Evolutionary conservation across 2,113 vertebrate species (phyloP).

Genomic region (Suricata suricatta): DNA sequence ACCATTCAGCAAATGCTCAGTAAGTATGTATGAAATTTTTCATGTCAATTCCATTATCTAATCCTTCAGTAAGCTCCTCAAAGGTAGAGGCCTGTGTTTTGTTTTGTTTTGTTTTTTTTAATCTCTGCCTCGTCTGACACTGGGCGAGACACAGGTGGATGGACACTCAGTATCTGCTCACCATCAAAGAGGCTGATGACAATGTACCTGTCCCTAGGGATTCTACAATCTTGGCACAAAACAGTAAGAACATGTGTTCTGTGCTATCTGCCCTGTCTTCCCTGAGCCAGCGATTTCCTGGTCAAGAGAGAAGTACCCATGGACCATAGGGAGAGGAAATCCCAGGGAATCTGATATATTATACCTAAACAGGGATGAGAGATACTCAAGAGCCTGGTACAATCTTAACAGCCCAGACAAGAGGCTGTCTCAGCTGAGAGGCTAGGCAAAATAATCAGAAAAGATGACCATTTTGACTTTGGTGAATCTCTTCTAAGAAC

Average conservation of each 20-base stretch:
- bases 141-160: neutral
- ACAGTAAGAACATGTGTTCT: slow-evolving; percentile 13
- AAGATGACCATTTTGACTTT: neutral
- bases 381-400: neutral
- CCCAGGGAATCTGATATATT: neutral
- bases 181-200: neutral
- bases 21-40: neutral
- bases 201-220: neutral
- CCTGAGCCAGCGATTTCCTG: slow-evolving; percentile 21
- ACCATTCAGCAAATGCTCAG: neutral
- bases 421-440: neutral
- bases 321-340: neutral
- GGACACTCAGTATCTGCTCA: neutral
- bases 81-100: neutral
- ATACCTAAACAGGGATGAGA: neutral
- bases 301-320: slow-evolving; percentile 11
- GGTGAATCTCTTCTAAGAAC: slow-evolving; percentile 21
- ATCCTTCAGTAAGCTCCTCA: neutral
- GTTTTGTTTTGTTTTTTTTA: neutral
- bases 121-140: neutral
- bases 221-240: neutral
- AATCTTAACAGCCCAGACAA: neutral
- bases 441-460: slow-evolving; percentile 16
- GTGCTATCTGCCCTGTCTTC: neutral
- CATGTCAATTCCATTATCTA: neutral